Base-by-base conservation (phyloP, 2,888 invertebrate species). In the Amphipyra berbera region DNA sequence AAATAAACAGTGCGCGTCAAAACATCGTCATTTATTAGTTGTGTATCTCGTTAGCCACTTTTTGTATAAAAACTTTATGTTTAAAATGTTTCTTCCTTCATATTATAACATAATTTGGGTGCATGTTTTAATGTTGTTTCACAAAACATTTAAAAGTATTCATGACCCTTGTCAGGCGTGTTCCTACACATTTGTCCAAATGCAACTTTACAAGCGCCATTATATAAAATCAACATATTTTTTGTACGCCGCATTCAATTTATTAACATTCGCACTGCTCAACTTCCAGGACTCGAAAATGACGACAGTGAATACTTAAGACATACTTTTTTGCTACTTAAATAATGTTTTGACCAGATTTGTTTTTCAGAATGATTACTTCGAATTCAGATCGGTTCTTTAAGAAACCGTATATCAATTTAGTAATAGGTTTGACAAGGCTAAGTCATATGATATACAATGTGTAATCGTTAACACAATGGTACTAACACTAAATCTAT, bases 111-210 rank as follows among this genome's bases (percentile, higher is more conserved):
- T 87, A 84, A 90, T 86, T 84, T 86, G 80, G 77, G 76, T 79
- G 81, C 84, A 77, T 84, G 79, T 79, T 85, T 82, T 82, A 76
- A 74, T 79, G 80, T 82, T 85, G 84, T 85, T 87, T 80, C 73
- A 87, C 86, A 88, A 88, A 89, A 87, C 84, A 83, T 84, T 86
- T 82, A 82, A 85, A 82, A 78, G 78, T 71, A 78, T 68, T 78
- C 72, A 66, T 73, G 81, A 86, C 87, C 88, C 88, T 78, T 86
- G 88, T 89, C 88, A 88, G 75, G 77, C 74, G 63, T 81, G 63
- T 68, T 64, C 68, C 62, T 68, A 66, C 64, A 84, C 76, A 83
- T 86, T 84, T 85, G 80, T 84, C 69, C 75, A 78, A 82, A 82
- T 74, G 64, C 70, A 78, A 81, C 77, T 82, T 85, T 79, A 84